Evolutionary conservation across 2,888 invertebrate species (phyloP).

Genomic region (Macrophya annulata): DNA sequence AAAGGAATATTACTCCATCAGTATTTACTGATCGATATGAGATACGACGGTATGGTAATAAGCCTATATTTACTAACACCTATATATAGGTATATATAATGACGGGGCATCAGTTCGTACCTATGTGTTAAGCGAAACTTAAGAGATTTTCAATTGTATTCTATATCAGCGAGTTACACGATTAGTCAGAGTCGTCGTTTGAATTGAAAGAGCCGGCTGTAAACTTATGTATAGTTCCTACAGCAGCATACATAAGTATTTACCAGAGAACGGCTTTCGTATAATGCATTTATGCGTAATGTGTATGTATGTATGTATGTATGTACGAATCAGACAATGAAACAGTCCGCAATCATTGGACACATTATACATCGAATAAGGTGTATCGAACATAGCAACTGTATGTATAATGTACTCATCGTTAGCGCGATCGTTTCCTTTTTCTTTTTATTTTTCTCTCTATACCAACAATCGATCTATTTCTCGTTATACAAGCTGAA

Average conservation of each 20-base stretch:
- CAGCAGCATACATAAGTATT: conserved; percentile 43
- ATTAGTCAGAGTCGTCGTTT: conserved; percentile 41
- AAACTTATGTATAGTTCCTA: conserved; percentile 23
- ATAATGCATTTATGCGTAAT: background rate
- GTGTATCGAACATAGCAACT: conserved; percentile 27
- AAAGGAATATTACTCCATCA: conserved; percentile 15
- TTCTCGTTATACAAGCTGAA: background rate
- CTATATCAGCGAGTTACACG: conserved; percentile 8
- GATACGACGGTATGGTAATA: conserved; percentile 38
- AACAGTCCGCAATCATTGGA: conserved; percentile 46
- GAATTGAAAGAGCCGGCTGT: conserved; percentile 25
- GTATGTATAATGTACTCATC: conserved; percentile 27
- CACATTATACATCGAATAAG: conserved; percentile 34
- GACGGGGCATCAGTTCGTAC: conserved; percentile 17
- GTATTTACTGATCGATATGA: conserved; percentile 39
- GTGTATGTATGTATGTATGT: conserved; percentile 20
- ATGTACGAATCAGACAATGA: conserved; percentile 42
- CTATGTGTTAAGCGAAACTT: conserved; percentile 10
- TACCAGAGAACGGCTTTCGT: conserved; percentile 1
- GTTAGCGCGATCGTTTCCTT: conserved; percentile 23
- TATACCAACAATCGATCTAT: conserved; percentile 26
- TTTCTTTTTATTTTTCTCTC: background rate
- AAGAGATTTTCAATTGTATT: conserved; percentile 35
- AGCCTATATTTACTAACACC: background rate
- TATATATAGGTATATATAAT: background rate